Evolutionary conservation across 2,888 invertebrate genomes (phyloP).

Genomic region (Andricus curvator): DNA sequence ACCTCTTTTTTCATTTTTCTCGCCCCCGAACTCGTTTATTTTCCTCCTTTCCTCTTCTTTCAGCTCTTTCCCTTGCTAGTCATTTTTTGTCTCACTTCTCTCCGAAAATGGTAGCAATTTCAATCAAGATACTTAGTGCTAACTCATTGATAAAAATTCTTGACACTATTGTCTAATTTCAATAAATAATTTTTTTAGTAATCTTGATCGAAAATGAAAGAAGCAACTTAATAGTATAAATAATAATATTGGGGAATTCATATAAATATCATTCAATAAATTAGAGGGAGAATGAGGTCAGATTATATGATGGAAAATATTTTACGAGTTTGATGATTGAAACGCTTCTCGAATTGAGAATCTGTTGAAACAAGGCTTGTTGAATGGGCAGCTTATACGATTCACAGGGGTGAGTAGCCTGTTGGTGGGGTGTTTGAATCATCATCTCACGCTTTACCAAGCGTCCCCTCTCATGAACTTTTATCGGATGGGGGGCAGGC

Average conservation of each 20-base stretch:
- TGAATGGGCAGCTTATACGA: constrained; percentile 35
- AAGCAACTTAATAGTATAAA: too few relatives aligned
- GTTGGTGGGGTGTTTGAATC: constrained; percentile 37
- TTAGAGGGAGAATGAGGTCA: not conserved
- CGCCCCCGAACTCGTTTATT: constrained; percentile 19
- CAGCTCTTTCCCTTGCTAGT: not conserved
- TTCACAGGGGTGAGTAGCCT: constrained; percentile 20
- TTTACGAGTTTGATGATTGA: constrained; percentile 19
- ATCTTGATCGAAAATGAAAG: too few relatives aligned
- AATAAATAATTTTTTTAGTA: too few relatives aligned
- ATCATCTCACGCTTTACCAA: constrained; percentile 37
- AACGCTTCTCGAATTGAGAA: constrained; percentile 33
- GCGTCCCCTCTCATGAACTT: constrained; percentile 36
- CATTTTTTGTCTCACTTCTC: not conserved
- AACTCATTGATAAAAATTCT: not conserved
- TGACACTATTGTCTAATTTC: too few relatives aligned
- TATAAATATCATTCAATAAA: not conserved
- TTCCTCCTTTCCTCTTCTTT: not conserved
- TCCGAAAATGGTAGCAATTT: not conserved
- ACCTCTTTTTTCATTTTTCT: constrained; percentile 29
- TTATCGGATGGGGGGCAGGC: constrained; percentile 26
- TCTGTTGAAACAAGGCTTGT: constrained; percentile 35
- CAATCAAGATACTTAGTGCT: not conserved
- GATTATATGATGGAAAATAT: not conserved
- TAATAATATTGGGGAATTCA: not conserved